These are phyloP conservation scores for Drosophila albomicans DNA, from an alignment of 1,140 invertebrate species.

Conservation along the genomic window DNA sequence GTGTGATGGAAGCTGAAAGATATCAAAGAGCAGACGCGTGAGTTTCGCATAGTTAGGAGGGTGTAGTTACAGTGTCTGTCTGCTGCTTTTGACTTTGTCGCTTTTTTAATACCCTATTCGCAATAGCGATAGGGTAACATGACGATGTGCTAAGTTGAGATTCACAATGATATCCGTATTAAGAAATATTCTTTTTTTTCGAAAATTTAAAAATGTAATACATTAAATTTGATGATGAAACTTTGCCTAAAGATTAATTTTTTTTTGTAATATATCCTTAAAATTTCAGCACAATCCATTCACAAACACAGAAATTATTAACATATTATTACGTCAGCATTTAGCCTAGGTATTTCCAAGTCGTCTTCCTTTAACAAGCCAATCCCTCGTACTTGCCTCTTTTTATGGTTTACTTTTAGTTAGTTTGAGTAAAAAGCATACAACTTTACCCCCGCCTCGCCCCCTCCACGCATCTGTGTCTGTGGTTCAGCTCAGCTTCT, in stretches of 20 bases:
- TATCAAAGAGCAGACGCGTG: slow-evolving; percentile 44
- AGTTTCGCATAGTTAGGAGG: slow-evolving; percentile 34
- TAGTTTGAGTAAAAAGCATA: slow-evolving; percentile 73
- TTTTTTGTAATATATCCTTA: neutral
- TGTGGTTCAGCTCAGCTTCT: slow-evolving; percentile 25
- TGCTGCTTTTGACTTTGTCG: slow-evolving; percentile 47
- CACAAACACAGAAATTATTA: no score
- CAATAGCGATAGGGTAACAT: no score
- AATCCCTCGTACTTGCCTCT: slow-evolving; percentile 23
- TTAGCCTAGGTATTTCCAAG: neutral
- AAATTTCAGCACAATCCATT: neutral
- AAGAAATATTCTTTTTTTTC: no score
- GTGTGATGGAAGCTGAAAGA: slow-evolving; percentile 77
- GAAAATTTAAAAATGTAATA: neutral
- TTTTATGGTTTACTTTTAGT: slow-evolving; percentile 80
- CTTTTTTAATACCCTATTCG: slow-evolving; percentile 7
- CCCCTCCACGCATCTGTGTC: slow-evolving; percentile 11
- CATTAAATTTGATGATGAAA: neutral
- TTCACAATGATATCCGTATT: no score
- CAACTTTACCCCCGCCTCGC: slow-evolving; percentile 34
- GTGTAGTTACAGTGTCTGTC: slow-evolving; percentile 29
- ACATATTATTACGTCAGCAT: neutral
- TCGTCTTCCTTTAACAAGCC: neutral
- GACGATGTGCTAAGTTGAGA: no score
- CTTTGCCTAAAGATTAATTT: neutral